Evolutionary conservation across 2,113 vertebrate genomes (phyloP).

Genomic region (Ramphastos sulfuratus): DNA sequence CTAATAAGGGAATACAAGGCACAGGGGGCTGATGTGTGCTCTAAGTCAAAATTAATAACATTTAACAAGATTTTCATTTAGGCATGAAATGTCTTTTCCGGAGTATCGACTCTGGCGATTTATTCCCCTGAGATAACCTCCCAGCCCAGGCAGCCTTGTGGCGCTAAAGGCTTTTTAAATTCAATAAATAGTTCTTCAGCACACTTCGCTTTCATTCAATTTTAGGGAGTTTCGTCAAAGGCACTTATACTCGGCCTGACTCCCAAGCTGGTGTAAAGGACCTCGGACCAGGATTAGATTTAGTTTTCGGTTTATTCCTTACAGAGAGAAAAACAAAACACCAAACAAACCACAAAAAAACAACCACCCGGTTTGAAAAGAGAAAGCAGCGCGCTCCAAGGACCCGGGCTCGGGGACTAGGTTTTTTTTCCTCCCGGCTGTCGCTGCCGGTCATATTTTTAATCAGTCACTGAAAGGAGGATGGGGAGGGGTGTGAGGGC

Average conservation of each 20-base stretch:
- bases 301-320: neutral
- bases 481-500: neutral
- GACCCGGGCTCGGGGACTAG: conserved; percentile 11
- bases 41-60: conserved; percentile 99
- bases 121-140: conserved; percentile 84
- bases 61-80: conserved; percentile 99
- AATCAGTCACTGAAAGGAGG: neutral
- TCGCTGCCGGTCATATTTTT: conserved; percentile 22
- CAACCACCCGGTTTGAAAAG: neutral
- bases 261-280: neutral
- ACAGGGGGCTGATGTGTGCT: conserved; percentile 96
- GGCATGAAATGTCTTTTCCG: conserved; percentile 98
- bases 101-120: conserved; percentile 93
- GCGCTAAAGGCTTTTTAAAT: conserved; percentile 46
- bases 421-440: conserved; percentile 32
- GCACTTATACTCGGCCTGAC: neutral
- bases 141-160: conserved; percentile 58
- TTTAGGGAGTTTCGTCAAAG: neutral
- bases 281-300: neutral
- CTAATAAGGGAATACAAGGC: conserved; percentile 99
- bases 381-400: neutral
- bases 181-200: conserved; percentile 41
- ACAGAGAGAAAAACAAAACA: neutral
- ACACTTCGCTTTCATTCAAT: neutral
- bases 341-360: neutral